These are phyloP conservation scores for Euzophera pinguis DNA, from an alignment of 2,888 invertebrate species.

Conservation along the genomic window DNA sequence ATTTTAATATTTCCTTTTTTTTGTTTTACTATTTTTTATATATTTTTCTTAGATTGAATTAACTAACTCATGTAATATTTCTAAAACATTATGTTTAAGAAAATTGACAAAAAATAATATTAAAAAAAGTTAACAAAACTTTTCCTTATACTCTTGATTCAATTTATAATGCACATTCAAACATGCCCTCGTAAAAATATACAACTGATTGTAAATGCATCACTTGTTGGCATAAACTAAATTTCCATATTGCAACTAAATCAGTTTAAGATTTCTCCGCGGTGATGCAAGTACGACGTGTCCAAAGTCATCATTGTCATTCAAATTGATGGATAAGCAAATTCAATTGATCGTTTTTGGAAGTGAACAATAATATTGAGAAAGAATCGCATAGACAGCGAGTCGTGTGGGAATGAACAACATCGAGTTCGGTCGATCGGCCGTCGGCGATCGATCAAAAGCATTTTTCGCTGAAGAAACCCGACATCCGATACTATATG, in stretches of 20 bases:
- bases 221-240: background rate
- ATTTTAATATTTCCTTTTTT: background rate
- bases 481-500: constrained; percentile 55
- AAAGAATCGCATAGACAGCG: constrained; percentile 36
- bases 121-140: too few species aligned
- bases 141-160: too few species aligned
- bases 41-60: too few species aligned
- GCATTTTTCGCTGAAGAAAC: constrained; percentile 61
- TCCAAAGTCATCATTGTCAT: constrained; percentile 22
- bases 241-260: constrained; percentile 15
- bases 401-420: constrained; percentile 73
- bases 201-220: background rate
- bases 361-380: constrained; percentile 41
- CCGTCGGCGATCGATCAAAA: constrained; percentile 65
- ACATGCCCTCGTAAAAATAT: background rate
- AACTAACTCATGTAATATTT: too few species aligned
- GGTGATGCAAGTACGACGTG: background rate
- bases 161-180: background rate
- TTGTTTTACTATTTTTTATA: background rate
- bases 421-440: constrained; percentile 29
- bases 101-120: background rate
- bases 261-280: background rate
- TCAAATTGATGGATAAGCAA: constrained; percentile 27
- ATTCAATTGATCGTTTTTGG: constrained; percentile 55
- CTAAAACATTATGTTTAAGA: background rate